phyloP scores from a whole-genome alignment of 2,888 invertebrate species.

The Microplitis manilae region DNA sequence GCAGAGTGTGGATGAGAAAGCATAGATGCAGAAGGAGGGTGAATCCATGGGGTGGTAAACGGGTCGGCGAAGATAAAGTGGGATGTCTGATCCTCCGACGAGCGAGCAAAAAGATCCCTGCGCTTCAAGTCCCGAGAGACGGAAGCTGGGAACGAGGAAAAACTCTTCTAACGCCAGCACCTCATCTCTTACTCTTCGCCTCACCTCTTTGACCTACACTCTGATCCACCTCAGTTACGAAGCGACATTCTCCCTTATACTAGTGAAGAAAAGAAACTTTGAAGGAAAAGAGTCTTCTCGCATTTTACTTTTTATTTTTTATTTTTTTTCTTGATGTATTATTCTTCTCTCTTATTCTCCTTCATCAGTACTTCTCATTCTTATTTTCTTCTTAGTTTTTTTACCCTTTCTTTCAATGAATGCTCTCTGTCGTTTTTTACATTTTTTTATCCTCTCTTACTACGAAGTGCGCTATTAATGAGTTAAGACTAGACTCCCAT shows the following conservation, averaged over 20 bases:
- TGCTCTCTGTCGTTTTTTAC: conserved; percentile 26
- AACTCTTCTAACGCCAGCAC: conserved; percentile 57
- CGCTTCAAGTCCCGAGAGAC: conserved; percentile 58
- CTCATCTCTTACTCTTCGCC: conserved; percentile 38
- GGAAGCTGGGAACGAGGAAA: conserved; percentile 60
- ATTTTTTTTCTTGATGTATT: conserved; percentile 27
- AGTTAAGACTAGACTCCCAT: conserved; percentile 48
- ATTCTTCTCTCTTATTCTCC: conserved; percentile 21
- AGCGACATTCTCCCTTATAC: conserved; percentile 41
- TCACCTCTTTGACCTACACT: conserved; percentile 50
- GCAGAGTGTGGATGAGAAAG: conserved; percentile 59
- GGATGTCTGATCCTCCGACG: conserved; percentile 72
- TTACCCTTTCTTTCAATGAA: conserved; percentile 26
- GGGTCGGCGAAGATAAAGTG: conserved; percentile 74
- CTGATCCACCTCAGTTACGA: conserved; percentile 48
- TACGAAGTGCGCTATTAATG: conserved; percentile 46
- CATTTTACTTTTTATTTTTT: conserved; percentile 32
- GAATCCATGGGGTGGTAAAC: conserved; percentile 71
- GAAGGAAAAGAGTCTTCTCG: conserved; percentile 63
- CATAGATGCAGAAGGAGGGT: conserved; percentile 68
- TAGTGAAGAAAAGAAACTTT: conserved; percentile 64
- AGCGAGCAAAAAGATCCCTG: conserved; percentile 70
- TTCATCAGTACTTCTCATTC: conserved; percentile 33
- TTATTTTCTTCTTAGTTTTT: conserved; percentile 27
- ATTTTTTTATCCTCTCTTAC: conserved; percentile 29